These are phyloP conservation scores for Doris montereyensis DNA, from an alignment of 2,888 invertebrate species.

Conservation along the genomic window DNA sequence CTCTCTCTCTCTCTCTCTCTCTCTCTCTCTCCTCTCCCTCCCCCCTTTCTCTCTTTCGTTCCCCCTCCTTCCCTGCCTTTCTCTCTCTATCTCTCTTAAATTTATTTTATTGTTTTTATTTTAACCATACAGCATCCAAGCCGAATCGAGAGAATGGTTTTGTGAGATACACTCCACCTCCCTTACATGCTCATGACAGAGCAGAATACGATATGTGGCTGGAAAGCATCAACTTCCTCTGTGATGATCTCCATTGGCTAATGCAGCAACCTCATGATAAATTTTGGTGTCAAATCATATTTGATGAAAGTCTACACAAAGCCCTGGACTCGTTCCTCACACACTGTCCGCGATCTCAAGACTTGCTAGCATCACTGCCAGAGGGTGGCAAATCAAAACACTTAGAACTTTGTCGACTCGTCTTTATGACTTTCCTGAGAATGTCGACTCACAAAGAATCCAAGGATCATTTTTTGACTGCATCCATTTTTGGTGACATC, in stretches of 20 bases:
- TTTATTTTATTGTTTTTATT: too few species aligned
- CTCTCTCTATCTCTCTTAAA: too few species aligned
- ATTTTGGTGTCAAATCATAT: slow-evolving; percentile 78
- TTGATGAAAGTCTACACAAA: slow-evolving; percentile 79
- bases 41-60: not conserved
- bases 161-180: slow-evolving; percentile 76
- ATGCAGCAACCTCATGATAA: slow-evolving; percentile 79
- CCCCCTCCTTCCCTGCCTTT: not conserved
- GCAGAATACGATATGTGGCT: slow-evolving; percentile 79
- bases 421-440: slow-evolving; percentile 83
- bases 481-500: slow-evolving; percentile 80
- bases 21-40: not conserved
- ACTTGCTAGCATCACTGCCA: slow-evolving; percentile 55
- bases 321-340: slow-evolving; percentile 82
- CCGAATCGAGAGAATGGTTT: slow-evolving; percentile 64
- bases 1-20: not conserved
- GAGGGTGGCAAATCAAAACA: slow-evolving; percentile 76
- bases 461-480: slow-evolving; percentile 77
- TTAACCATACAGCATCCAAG: slow-evolving; percentile 40
- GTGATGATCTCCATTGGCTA: slow-evolving; percentile 81
- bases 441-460: slow-evolving; percentile 86
- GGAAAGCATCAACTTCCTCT: slow-evolving; percentile 77
- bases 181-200: slow-evolving; percentile 52
- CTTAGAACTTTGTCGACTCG: slow-evolving; percentile 76
- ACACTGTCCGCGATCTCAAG: slow-evolving; percentile 77